Percentiles rank a stretch among this genome's conserved stretches.
phyloP scores from a whole-genome alignment of 2,888 invertebrate genomes.

The Pristionchus arcanus region DNA sequence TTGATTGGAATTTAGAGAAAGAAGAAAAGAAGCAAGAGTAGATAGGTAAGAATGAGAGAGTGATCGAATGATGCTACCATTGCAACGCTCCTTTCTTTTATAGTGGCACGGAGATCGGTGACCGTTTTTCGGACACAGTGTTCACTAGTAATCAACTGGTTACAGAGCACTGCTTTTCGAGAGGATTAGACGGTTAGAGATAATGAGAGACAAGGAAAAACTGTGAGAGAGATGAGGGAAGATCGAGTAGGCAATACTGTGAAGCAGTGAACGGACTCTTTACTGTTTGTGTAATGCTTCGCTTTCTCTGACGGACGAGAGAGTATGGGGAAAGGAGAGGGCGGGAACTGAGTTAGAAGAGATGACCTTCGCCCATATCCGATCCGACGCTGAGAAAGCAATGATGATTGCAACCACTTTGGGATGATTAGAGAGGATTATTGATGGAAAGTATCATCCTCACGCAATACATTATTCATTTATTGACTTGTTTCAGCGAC shows the following conservation, averaged over 20 bases:
- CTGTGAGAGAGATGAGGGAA: too few relatives aligned
- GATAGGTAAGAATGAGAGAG: background rate
- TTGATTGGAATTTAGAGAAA: too few relatives aligned
- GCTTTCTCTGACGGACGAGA: background rate
- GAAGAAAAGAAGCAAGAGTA: background rate
- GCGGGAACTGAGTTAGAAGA: background rate
- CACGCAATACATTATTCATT: too few relatives aligned
- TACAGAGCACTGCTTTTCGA: background rate
- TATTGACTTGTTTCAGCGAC: too few relatives aligned
- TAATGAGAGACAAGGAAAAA: background rate
- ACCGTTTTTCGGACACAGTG: constrained; percentile 21
- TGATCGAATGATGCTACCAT: background rate
- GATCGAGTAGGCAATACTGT: too few relatives aligned
- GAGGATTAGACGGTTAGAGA: background rate
- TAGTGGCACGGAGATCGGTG: constrained; percentile 4
- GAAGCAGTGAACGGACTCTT: too few relatives aligned
- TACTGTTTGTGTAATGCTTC: too few relatives aligned
- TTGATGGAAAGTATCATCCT: too few relatives aligned
- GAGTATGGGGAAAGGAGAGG: background rate
- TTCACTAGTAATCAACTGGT: background rate
- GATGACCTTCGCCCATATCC: too few relatives aligned
- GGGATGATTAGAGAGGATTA: too few relatives aligned
- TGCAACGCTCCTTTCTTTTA: background rate
- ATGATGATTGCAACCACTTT: too few relatives aligned
- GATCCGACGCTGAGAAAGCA: too few relatives aligned